phyloP scores from a whole-genome alignment of 2,797 vertebrate species.

The Austrolebias charrua region DNA sequence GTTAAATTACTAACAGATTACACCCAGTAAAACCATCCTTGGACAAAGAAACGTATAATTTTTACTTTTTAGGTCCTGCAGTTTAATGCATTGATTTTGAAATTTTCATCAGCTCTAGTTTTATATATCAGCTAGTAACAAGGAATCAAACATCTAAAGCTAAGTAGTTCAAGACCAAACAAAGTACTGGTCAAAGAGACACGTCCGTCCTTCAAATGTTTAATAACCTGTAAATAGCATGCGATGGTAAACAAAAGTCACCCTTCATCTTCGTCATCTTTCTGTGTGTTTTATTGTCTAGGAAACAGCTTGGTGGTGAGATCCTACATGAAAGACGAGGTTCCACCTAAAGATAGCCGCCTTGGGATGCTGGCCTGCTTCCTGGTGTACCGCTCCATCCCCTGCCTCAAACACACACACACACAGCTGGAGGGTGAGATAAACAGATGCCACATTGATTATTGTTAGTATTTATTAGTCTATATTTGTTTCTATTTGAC shows the following conservation, averaged over 20 bases:
- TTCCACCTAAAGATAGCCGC: slow-evolving; percentile 69
- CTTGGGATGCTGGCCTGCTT: slow-evolving; percentile 88
- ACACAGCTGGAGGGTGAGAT: slow-evolving; percentile 71
- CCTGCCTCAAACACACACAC: slow-evolving; percentile 79
- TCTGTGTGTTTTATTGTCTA: slow-evolving; percentile 50
- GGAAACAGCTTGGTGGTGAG: slow-evolving; percentile 82
- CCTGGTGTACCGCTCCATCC: slow-evolving; percentile 91
- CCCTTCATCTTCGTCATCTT: background rate
- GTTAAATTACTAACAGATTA: no score
- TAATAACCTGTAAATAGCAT: background rate
- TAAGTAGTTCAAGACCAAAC: background rate
- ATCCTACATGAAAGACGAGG: slow-evolving; percentile 84
- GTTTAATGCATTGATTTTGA: no score
- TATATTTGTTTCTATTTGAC: no score
- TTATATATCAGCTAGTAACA: no score
- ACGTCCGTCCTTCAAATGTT: background rate
- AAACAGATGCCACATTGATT: background rate
- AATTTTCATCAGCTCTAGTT: no score
- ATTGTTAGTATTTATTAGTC: no score
- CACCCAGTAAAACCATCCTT: no score
- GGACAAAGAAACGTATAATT: no score
- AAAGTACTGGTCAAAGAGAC: background rate
- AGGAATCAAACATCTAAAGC: no score
- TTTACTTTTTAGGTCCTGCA: no score
- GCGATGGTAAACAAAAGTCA: background rate